Percentiles rank a stretch among this genome's conserved stretches.
Conservation (phyloP, 2,113 vertebrate species). For the Myxocyprinus asiaticus region DNA sequence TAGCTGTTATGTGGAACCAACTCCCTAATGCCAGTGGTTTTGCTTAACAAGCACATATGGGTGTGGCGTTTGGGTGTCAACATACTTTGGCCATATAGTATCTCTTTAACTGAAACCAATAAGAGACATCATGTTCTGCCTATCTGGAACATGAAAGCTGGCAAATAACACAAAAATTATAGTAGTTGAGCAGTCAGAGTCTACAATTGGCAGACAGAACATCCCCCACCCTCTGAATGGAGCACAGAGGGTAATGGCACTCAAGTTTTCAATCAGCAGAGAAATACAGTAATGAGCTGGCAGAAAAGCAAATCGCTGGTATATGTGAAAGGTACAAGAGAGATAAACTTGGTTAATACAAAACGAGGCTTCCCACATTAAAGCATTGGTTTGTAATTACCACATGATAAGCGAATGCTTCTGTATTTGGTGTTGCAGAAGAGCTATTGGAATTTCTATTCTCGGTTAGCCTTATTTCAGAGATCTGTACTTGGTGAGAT, state of each 20-base stretch:
- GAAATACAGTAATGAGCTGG: conserved; percentile 35
- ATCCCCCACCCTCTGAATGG: no score
- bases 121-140: no score
- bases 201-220: no score
- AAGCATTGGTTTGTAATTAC: conserved; percentile 30
- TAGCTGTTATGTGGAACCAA: no score
- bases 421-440: neutral
- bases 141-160: no score
- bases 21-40: no score
- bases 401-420: neutral
- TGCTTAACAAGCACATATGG: no score
- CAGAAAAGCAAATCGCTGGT: conserved; percentile 34
- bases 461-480: conserved; percentile 1
- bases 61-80: no score
- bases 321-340: neutral
- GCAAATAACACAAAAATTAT: no score
- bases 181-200: no score
- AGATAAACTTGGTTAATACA: conserved; percentile 41
- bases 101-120: no score
- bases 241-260: neutral
- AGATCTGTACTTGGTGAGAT: neutral
- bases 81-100: no score
- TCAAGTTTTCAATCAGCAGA: conserved; percentile 28
- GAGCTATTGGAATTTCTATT: neutral
- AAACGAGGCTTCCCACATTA: conserved; percentile 4